Percentiles rank a stretch among this genome's conserved stretches.
These are phyloP conservation scores for Coleophora deauratella DNA, from an alignment of 2,888 invertebrate genomes.

Conservation along the genomic window DNA sequence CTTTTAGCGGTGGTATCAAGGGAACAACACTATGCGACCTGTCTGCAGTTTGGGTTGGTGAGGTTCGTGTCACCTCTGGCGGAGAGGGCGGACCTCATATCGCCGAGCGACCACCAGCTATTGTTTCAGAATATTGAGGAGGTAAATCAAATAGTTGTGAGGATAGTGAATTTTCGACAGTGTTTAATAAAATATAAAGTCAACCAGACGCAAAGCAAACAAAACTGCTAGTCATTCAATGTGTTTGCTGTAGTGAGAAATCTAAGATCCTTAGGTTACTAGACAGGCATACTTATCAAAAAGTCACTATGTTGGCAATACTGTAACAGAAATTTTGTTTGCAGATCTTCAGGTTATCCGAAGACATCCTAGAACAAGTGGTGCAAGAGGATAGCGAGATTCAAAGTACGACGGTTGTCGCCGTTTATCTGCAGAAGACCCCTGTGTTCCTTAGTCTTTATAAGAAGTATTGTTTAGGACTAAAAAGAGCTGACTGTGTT, in stretches of 20 bases:
- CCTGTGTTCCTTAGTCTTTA: constrained; percentile 84
- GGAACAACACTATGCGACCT: constrained; percentile 86
- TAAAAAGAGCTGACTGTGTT: constrained; percentile 89
- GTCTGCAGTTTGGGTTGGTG: constrained; percentile 84
- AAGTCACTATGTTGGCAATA: too few species aligned
- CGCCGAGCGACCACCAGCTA: constrained; percentile 83
- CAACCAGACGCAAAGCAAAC: too few species aligned
- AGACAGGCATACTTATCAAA: too few species aligned
- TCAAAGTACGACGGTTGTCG: constrained; percentile 78
- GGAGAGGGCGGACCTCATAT: constrained; percentile 84
- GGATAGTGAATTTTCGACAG: too few species aligned
- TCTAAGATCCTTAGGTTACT: too few species aligned
- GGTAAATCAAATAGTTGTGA: too few species aligned
- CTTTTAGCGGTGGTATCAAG: constrained; percentile 83
- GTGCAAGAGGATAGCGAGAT: constrained; percentile 83
- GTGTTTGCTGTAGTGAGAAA: too few species aligned
- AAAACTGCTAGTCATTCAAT: too few species aligned
- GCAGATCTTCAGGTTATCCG: constrained; percentile 82
- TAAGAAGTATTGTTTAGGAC: constrained; percentile 86
- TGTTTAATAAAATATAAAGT: too few species aligned
- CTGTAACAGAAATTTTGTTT: constrained; percentile 15
- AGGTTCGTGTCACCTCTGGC: constrained; percentile 84
- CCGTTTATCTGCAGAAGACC: constrained; percentile 82
- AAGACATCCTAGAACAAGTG: constrained; percentile 85
- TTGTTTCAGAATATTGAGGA: constrained; percentile 91